phyloP scores from a whole-genome alignment of 2,888 invertebrate genomes.

The Drosophila fungiperda region DNA sequence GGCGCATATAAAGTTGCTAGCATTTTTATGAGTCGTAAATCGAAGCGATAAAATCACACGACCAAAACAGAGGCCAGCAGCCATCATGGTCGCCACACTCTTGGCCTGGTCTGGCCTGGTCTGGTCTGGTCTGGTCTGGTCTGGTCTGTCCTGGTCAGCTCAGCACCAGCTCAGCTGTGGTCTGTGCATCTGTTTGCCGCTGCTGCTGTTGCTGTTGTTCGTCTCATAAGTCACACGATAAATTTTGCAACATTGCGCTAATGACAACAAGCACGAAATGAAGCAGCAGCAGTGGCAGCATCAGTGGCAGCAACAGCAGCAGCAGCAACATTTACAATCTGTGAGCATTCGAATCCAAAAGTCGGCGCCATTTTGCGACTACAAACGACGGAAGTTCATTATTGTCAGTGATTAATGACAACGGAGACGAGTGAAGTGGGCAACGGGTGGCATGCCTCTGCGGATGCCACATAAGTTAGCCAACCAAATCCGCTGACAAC shows the following conservation, averaged over 20 bases:
- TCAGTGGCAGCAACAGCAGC: constrained; percentile 9
- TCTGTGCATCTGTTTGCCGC: constrained; percentile 38
- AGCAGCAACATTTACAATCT: constrained; percentile 30
- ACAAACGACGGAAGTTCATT: constrained; percentile 83
- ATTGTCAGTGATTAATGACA: constrained; percentile 84
- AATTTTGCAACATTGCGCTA: constrained; percentile 81
- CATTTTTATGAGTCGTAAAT: constrained; percentile 82
- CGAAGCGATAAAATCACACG: constrained; percentile 80
- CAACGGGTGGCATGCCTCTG: constrained; percentile 21
- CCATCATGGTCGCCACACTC: constrained; percentile 21
- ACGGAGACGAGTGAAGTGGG: constrained; percentile 28
- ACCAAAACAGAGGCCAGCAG: constrained; percentile 62
- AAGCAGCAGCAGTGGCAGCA: neutral
- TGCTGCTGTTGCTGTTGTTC: constrained; percentile 18
- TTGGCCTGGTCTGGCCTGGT: constrained; percentile 12
- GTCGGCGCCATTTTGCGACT: constrained; percentile 64
- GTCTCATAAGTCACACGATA: constrained; percentile 78
- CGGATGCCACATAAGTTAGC: constrained; percentile 71
- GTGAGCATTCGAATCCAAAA: constrained; percentile 42
- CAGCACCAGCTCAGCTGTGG: constrained; percentile 10
- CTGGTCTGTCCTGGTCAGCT: constrained; percentile 24
- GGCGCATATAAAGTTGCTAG: constrained; percentile 65
- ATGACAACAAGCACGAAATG: constrained; percentile 62
- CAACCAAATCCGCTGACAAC: constrained; percentile 54
- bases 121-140: constrained; percentile 32